Conservation (phyloP, 2,888 invertebrate genomes). For the Netelia virgata region DNA sequence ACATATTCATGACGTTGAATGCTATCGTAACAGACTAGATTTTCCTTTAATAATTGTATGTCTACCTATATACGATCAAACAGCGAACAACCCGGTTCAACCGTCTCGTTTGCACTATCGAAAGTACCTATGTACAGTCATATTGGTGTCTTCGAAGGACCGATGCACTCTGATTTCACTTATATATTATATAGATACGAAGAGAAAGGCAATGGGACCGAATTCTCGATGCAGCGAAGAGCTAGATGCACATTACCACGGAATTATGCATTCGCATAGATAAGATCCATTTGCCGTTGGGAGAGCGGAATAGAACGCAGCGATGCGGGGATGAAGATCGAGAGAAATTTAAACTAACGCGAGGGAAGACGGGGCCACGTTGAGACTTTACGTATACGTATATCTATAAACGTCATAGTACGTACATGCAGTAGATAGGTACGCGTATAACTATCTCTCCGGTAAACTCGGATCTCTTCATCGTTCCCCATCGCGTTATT, state of each 20-base stretch:
- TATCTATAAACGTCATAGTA: constrained; percentile 6
- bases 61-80: neutral
- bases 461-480: constrained; percentile 45
- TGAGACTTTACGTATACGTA: neutral
- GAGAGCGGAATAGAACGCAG: constrained; percentile 43
- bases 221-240: constrained; percentile 56
- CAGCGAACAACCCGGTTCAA: constrained; percentile 14
- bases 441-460: constrained; percentile 8
- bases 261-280: constrained; percentile 78
- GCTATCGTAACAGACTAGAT: constrained; percentile 46
- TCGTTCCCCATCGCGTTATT: constrained; percentile 47
- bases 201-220: constrained; percentile 35
- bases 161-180: constrained; percentile 29
- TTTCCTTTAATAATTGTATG: constrained; percentile 13
- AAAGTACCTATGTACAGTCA: constrained; percentile 8
- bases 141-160: constrained; percentile 44
- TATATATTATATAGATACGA: constrained; percentile 4
- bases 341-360: constrained; percentile 72
- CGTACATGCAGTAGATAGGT: neutral
- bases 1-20: constrained; percentile 53
- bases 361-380: constrained; percentile 20
- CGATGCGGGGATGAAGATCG: constrained; percentile 54
- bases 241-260: constrained; percentile 61
- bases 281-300: constrained; percentile 74
- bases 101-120: constrained; percentile 37